Evolutionary conservation across 2,888 invertebrate genomes (phyloP).

Genomic region (Lysandra bellargus): DNA sequence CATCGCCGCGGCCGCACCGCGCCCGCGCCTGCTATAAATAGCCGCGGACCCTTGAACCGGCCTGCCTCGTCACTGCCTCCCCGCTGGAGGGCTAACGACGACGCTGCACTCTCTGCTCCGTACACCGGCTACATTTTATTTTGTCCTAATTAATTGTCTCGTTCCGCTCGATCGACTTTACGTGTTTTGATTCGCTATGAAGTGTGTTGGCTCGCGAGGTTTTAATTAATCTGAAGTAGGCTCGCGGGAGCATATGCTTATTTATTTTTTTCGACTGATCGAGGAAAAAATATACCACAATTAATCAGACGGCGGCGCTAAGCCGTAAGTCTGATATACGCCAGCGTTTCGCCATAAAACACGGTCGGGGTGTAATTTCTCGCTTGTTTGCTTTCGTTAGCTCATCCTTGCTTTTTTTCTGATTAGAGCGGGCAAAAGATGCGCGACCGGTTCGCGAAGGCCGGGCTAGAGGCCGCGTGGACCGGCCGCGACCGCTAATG

Average conservation of each 20-base stretch:
- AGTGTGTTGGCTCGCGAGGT: background rate
- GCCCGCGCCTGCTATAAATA: conserved; percentile 69
- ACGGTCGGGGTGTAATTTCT: conserved; percentile 62
- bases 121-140: conserved; percentile 28
- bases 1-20: conserved; percentile 57
- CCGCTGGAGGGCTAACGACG: conserved; percentile 54
- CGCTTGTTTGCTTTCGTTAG: conserved; percentile 72
- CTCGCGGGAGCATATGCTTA: background rate
- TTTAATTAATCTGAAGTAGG: background rate
- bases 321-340: conserved; percentile 54
- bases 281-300: background rate
- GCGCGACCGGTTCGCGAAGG: conserved; percentile 78
- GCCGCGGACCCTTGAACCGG: conserved; percentile 77
- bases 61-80: conserved; percentile 63
- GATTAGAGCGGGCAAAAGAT: conserved; percentile 66
- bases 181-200: conserved; percentile 17
- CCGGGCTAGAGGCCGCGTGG: conserved; percentile 61
- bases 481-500: conserved; percentile 59
- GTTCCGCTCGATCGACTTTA: conserved; percentile 4
- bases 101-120: conserved; percentile 37
- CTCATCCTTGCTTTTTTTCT: conserved; percentile 65
- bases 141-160: conserved; percentile 9
- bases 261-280: background rate
- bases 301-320: conserved; percentile 6
- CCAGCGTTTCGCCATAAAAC: conserved; percentile 72